phyloP scores from a whole-genome alignment of 1,140 invertebrate genomes.

The Ditylenchus dipsaci region DNA sequence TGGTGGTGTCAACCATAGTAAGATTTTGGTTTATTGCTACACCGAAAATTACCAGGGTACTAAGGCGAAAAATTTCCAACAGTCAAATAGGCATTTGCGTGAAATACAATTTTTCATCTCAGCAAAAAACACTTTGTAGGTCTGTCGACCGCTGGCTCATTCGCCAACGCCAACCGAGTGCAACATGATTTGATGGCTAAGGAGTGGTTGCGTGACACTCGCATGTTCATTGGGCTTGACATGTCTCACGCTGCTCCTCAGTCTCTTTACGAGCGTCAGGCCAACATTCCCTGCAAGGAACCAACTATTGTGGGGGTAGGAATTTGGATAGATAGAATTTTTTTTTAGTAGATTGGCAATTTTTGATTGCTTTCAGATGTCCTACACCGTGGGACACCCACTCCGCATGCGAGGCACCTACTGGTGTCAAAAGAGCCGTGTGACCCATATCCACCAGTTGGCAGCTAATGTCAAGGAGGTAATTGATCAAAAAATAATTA shows the following conservation, averaged over 20 bases:
- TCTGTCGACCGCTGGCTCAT: not conserved
- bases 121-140: not conserved
- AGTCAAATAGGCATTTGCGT: too few relatives aligned
- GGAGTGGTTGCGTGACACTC: not conserved
- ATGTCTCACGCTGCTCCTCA: constrained; percentile 26
- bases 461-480: not conserved
- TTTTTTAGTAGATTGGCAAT: too few relatives aligned
- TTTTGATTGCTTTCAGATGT: constrained; percentile 18
- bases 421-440: constrained; percentile 23
- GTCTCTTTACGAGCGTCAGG: constrained; percentile 22
- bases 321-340: too few relatives aligned
- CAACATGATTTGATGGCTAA: constrained; percentile 1
- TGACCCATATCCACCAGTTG: constrained; percentile 7
- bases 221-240: constrained; percentile 15
- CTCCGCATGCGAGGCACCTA: constrained; percentile 20
- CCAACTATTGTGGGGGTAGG: constrained; percentile 33
- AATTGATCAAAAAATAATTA: too few relatives aligned
- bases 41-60: too few relatives aligned
- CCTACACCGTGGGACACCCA: constrained; percentile 24
- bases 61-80: too few relatives aligned
- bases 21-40: too few relatives aligned
- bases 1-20: constrained; percentile 22
- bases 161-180: constrained; percentile 7
- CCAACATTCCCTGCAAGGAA: constrained; percentile 1
- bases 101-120: too few relatives aligned